Percentiles rank a stretch among this genome's conserved stretches.
phyloP scores from a whole-genome alignment of 2,113 vertebrate species.

The Perca flavescens region DNA sequence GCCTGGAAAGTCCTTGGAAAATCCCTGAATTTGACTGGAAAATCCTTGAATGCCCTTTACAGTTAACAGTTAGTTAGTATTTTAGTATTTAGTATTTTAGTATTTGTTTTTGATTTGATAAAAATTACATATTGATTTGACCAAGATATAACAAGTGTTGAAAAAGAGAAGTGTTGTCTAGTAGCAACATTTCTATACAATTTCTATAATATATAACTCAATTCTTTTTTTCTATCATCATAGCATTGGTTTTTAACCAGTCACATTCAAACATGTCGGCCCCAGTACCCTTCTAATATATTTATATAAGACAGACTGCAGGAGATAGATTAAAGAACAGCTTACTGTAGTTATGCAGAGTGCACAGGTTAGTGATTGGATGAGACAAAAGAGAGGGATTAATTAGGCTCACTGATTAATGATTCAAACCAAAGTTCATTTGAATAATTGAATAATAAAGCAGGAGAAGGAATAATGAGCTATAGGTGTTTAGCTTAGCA shows the following conservation, averaged over 20 bases:
- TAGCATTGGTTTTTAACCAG: background rate
- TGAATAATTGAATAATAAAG: slow-evolving; percentile 50
- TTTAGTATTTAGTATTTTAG: no score
- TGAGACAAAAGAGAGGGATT: slow-evolving; percentile 36
- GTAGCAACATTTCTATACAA: background rate
- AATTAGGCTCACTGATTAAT: slow-evolving; percentile 38
- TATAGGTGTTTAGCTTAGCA: background rate
- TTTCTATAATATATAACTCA: background rate
- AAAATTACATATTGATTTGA: no score
- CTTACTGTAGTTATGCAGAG: slow-evolving; percentile 1
- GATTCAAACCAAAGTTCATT: slow-evolving; percentile 33
- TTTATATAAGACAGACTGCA: background rate
- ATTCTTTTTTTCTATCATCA: no score
- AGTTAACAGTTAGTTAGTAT: no score
- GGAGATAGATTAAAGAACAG: background rate
- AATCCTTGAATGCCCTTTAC: no score
- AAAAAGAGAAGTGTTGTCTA: background rate
- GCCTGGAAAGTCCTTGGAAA: no score
- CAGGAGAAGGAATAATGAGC: slow-evolving; percentile 26
- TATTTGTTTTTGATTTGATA: no score
- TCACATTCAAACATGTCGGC: background rate
- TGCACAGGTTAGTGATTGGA: slow-evolving; percentile 30
- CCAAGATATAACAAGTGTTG: no score
- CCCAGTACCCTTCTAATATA: background rate
- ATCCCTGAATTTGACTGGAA: no score